Evolutionary conservation across 1,140 invertebrate genomes (phyloP), one percentile per base, ranked within the genome.

Genomic region (Euwallacea fornicatus): DNA sequence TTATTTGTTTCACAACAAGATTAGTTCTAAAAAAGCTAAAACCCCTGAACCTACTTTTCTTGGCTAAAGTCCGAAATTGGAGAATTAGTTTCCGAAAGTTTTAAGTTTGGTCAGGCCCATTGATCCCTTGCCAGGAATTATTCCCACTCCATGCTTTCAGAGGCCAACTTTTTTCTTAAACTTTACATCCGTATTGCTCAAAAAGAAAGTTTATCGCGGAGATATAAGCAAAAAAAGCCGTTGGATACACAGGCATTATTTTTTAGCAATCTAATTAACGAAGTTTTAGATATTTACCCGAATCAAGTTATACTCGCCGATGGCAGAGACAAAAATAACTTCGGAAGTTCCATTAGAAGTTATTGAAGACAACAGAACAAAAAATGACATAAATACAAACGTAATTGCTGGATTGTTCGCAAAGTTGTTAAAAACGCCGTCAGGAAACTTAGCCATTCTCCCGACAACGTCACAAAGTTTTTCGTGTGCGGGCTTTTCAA

Each of bases 401-500:
- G 46, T 67, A 53, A 56, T 67, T 67, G 66, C 55, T 46, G 54
- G 53, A 11, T 59, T 43, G 53, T 59, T 54, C 55, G 15, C 43
- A 59, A 67, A 61, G 15, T 69, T 42, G 46, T 43, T 62, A 69
- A 61, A 54, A 69, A 61, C 42, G 44, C 42, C n/a, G 54, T 10
- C 16, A 56, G 16, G 47, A 61, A 69, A 69, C 66, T 69, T 69
- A 13, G 46, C 66, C 44, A 53, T 59, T 67, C 59, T 21, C 44
- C 59, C 4, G 16, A 61, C 66, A 69, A 69, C 59, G 58, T 69
- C 66, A 55, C 58, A 62, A 46, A 62, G 21, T 67, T 67, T 67
- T 67, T 67, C 47, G 55, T 67, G 66, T 16, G 44, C 53, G 11
- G 41, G 58, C 56, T 69, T 69, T 69, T 69, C 66, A 69, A 69